Percentiles rank a stretch among this genome's conserved stretches.
phyloP scores from a whole-genome alignment of 2,797 vertebrate species.

The Centroberyx gerrardi region DNA sequence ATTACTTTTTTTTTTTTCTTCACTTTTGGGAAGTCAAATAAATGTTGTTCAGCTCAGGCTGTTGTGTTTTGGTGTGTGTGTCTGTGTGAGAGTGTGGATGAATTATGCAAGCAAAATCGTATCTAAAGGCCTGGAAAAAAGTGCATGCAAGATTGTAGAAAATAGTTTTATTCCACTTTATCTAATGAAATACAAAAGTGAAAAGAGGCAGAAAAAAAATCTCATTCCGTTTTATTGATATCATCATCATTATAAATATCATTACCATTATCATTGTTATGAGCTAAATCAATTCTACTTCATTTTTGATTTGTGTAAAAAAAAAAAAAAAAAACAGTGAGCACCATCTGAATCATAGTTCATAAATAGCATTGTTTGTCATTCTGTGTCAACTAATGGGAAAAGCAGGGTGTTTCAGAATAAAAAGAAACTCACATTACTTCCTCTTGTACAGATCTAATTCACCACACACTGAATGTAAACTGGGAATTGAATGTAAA shows the following conservation, averaged over 20 bases:
- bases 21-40: too few relatives aligned
- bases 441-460: conserved; percentile 47
- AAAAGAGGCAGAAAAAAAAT: conserved; percentile 74
- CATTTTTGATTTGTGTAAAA: conserved; percentile 68
- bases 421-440: conserved; percentile 51
- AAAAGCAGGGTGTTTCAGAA: conserved; percentile 49
- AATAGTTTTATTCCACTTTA: conserved; percentile 79
- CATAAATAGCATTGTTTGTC: conserved; percentile 81
- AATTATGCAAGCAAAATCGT: not conserved
- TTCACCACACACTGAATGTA: conserved; percentile 61
- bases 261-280: conserved; percentile 87
- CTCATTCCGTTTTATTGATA: conserved; percentile 83
- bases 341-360: conserved; percentile 77
- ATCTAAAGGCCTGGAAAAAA: conserved; percentile 26
- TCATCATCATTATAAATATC: conserved; percentile 87
- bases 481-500: conserved; percentile 61
- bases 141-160: conserved; percentile 62
- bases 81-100: conserved; percentile 1
- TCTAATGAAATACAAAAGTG: conserved; percentile 77
- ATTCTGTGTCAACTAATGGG: conserved; percentile 61
- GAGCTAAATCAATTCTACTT: conserved; percentile 68
- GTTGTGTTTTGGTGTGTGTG: conserved; percentile 3
- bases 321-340: conserved; percentile 64
- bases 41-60: too few relatives aligned
- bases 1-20: too few relatives aligned